Conservation (phyloP, 2,888 invertebrate species). For the Isoperla grammatica region DNA sequence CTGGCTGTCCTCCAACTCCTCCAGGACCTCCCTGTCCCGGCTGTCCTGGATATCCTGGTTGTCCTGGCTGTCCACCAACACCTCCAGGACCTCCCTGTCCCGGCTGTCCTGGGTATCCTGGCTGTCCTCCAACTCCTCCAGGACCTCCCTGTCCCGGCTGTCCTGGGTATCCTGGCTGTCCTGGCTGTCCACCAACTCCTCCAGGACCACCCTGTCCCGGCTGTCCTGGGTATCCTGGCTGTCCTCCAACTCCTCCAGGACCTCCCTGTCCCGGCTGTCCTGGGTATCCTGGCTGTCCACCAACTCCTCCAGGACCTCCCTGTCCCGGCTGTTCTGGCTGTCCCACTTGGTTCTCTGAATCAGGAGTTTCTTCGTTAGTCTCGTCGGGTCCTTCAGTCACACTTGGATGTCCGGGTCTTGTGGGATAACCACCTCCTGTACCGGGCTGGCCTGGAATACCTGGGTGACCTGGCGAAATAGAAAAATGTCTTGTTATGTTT, state of each 20-base stretch:
- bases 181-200: slow-evolving; percentile 31
- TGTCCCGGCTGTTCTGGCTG: slow-evolving; percentile 29
- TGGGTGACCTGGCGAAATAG: slow-evolving; percentile 28
- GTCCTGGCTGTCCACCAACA: slow-evolving; percentile 22
- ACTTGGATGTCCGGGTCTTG: slow-evolving; percentile 37
- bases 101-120: slow-evolving; percentile 25
- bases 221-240: slow-evolving; percentile 35
- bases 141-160: slow-evolving; percentile 36
- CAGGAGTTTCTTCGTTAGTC: slow-evolving; percentile 28
- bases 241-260: slow-evolving; percentile 28
- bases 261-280: slow-evolving; percentile 19
- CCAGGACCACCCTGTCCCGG: slow-evolving; percentile 34
- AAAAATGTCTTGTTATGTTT: too few species aligned
- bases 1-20: slow-evolving; percentile 19
- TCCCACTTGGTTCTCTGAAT: slow-evolving; percentile 19
- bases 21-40: slow-evolving; percentile 28
- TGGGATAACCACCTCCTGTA: slow-evolving; percentile 13
- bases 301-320: slow-evolving; percentile 3
- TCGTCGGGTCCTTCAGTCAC: background rate
- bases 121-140: slow-evolving; percentile 24
- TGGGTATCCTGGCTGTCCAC: slow-evolving; percentile 25
- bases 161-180: slow-evolving; percentile 23
- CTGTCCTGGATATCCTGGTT: slow-evolving; percentile 25
- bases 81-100: slow-evolving; percentile 3
- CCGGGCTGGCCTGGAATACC: slow-evolving; percentile 25